phyloP scores from a whole-genome alignment of 2,888 invertebrate species.

The Xylota segnis region DNA sequence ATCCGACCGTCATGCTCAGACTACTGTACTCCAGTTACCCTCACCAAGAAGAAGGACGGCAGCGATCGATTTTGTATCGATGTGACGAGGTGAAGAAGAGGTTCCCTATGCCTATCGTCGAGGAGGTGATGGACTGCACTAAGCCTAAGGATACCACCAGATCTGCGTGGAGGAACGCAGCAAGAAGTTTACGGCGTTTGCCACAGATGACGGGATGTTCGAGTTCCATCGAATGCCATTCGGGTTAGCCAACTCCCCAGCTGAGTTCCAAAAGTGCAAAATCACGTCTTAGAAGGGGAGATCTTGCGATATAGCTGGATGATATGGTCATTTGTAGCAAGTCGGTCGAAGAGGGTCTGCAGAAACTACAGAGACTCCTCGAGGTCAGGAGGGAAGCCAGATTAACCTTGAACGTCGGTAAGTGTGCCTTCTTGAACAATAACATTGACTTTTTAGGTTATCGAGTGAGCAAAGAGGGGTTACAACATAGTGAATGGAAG shows the following conservation, averaged over 20 bases:
- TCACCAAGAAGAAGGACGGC: conserved; percentile 28
- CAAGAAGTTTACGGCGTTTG: not conserved
- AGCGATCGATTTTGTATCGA: conserved; percentile 24
- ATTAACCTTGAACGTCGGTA: not conserved
- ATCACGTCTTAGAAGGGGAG: no score
- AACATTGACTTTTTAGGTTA: not conserved
- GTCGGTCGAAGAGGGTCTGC: not conserved
- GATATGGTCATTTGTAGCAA: no score
- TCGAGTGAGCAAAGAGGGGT: no score
- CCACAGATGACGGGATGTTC: not conserved
- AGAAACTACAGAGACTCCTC: not conserved
- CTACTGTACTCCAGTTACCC: not conserved
- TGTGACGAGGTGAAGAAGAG: conserved; percentile 1
- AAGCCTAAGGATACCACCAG: conserved; percentile 8
- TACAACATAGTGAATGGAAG: no score
- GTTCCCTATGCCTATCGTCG: conserved; percentile 4
- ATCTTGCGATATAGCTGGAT: no score
- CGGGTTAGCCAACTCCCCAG: not conserved
- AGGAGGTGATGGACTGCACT: conserved; percentile 2
- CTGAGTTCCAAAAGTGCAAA: not conserved
- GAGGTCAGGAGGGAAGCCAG: not conserved
- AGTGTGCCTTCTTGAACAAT: not conserved
- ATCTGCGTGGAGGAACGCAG: not conserved
- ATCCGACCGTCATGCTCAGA: no score
- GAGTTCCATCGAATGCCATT: no score